Evolutionary conservation across 1,140 invertebrate species (phyloP).

Genomic region (Bicyclus anynana): DNA sequence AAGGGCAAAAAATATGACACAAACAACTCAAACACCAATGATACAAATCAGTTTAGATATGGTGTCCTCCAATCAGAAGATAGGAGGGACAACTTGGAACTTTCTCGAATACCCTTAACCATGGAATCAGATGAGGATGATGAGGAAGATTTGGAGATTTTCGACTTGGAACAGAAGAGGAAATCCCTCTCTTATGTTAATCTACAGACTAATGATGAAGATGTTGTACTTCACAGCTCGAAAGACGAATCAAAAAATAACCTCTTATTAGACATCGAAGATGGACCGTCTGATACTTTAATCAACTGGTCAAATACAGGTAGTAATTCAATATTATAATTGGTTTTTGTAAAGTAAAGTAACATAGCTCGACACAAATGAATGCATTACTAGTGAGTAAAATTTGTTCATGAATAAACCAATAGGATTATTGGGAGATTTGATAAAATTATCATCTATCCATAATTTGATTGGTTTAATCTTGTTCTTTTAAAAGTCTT

Average conservation of each 20-base stretch:
- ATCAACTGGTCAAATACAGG: constrained; percentile 64
- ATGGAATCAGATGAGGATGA: constrained; percentile 71
- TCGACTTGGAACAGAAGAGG: constrained; percentile 67
- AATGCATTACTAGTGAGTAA: too few species aligned
- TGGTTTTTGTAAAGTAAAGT: too few species aligned
- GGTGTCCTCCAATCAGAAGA: constrained; percentile 66
- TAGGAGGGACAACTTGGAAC: constrained; percentile 54
- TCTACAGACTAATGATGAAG: constrained; percentile 54
- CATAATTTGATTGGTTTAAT: too few species aligned
- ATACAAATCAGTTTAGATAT: constrained; percentile 66
- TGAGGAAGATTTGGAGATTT: constrained; percentile 69
- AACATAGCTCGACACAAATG: too few species aligned
- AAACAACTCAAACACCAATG: constrained; percentile 40
- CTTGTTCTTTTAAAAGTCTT: too few species aligned
- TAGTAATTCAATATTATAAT: constrained; percentile 66
- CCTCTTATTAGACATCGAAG: constrained; percentile 63
- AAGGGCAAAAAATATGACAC: constrained; percentile 57
- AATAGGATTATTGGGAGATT: too few species aligned
- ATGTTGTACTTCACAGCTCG: constrained; percentile 42
- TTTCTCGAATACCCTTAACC: constrained; percentile 59
- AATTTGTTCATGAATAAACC: too few species aligned
- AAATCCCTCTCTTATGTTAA: constrained; percentile 68
- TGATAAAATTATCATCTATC: too few species aligned
- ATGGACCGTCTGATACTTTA: constrained; percentile 49
- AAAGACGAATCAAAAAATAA: constrained; percentile 53